phyloP scores from a whole-genome alignment of 2,797 vertebrate species.

The Todus mexicanus region DNA sequence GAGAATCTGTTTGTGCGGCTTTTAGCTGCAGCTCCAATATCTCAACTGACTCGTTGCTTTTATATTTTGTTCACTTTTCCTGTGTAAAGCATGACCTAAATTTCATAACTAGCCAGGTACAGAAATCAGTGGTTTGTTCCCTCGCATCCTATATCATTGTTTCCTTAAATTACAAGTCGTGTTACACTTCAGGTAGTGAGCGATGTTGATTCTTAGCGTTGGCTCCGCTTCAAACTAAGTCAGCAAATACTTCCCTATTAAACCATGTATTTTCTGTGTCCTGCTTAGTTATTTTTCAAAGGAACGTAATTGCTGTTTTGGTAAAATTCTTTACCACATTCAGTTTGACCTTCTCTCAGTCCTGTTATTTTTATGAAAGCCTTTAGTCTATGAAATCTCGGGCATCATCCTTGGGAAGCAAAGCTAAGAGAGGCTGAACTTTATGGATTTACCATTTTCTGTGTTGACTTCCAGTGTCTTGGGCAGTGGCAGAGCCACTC shows the following conservation, averaged over 20 bases:
- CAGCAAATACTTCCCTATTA: slow-evolving; percentile 81
- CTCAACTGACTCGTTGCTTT: not conserved
- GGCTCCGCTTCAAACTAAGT: slow-evolving; percentile 80
- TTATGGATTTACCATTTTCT: not conserved
- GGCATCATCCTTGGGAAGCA: not conserved
- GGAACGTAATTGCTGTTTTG: slow-evolving; percentile 61
- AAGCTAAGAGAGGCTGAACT: not conserved
- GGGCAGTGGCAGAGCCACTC: not conserved
- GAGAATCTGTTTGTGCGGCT: not conserved
- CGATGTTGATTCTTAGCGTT: slow-evolving; percentile 66
- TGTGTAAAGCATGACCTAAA: not conserved
- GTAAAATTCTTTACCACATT: slow-evolving; percentile 47
- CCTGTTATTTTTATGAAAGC: not conserved
- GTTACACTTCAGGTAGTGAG: not conserved
- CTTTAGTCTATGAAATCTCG: not conserved
- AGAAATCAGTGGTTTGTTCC: not conserved
- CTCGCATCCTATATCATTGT: not conserved
- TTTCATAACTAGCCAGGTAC: not conserved
- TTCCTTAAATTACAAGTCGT: not conserved
- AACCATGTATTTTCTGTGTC: slow-evolving; percentile 70
- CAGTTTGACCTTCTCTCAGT: slow-evolving; percentile 6
- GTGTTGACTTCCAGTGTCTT: not conserved
- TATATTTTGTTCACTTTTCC: not conserved
- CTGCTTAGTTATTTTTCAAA: slow-evolving; percentile 50
- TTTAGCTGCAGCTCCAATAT: not conserved